Percentiles rank a stretch among this genome's conserved stretches.
phyloP scores from a whole-genome alignment of 2,113 vertebrate genomes.

The Aviceda subcristata region DNA sequence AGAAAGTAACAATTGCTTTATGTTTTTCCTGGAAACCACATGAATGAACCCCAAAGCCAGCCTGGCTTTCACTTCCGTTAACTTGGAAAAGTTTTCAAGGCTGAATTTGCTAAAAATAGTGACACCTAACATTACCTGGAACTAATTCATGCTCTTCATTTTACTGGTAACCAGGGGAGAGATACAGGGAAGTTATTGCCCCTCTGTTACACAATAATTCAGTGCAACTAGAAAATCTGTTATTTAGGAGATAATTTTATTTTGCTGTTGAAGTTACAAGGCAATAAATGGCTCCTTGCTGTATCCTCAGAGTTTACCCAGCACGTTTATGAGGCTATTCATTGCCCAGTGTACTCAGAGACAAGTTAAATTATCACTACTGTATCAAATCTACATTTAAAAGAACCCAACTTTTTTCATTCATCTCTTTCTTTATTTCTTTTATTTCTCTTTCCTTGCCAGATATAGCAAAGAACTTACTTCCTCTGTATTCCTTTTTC shows the following conservation, averaged over 20 bases:
- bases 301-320: slow-evolving; percentile 49
- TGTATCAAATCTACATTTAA: slow-evolving; percentile 25
- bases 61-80: neutral
- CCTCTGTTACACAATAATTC: slow-evolving; percentile 60
- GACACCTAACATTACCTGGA: slow-evolving; percentile 1
- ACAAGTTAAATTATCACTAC: slow-evolving; percentile 49
- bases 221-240: slow-evolving; percentile 65
- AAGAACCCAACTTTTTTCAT: neutral
- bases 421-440: slow-evolving; percentile 12
- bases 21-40: neutral
- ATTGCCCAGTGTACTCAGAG: slow-evolving; percentile 42
- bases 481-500: neutral
- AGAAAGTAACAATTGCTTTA: neutral
- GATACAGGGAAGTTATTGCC: slow-evolving; percentile 54
- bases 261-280: slow-evolving; percentile 53
- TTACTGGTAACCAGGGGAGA: slow-evolving; percentile 66
- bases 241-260: slow-evolving; percentile 76
- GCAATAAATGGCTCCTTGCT: slow-evolving; percentile 68
- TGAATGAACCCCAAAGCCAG: neutral
- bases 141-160: slow-evolving; percentile 48
- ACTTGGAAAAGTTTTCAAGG: slow-evolving; percentile 19
- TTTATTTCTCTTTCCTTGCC: neutral
- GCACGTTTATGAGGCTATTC: slow-evolving; percentile 62
- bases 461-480: neutral
- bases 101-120: slow-evolving; percentile 35